Conservation (phyloP, 2,797 vertebrate genomes). For the Rhabdophis nuchalis region DNA sequence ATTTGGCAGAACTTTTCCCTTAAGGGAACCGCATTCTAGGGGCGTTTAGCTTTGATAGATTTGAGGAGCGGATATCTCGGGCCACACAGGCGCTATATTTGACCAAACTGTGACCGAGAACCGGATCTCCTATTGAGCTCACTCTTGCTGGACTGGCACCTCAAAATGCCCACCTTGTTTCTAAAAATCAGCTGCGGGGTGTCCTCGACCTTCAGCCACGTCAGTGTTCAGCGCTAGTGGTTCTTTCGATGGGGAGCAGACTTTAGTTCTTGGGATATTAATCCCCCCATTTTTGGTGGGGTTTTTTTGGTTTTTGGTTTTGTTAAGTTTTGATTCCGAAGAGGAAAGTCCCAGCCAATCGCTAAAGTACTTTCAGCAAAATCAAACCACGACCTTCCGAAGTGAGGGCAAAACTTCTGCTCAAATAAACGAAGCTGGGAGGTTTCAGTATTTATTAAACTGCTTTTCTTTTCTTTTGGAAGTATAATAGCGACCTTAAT, state of each 20-base stretch:
- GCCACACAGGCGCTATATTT: background rate
- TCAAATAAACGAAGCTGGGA: background rate
- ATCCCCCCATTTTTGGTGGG: background rate
- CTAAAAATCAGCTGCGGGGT: background rate
- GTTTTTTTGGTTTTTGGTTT: too few relatives aligned
- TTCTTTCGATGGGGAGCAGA: slow-evolving; percentile 15
- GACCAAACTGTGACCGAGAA: background rate
- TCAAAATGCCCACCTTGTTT: background rate
- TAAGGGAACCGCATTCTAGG: background rate
- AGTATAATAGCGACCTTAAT: background rate
- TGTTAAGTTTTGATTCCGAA: background rate
- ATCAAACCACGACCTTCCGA: slow-evolving; percentile 37
- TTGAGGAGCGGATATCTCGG: background rate
- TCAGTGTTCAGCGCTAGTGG: background rate
- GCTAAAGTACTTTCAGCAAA: slow-evolving; percentile 33
- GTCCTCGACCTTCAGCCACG: background rate
- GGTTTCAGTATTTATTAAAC: background rate
- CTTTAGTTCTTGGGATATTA: slow-evolving; percentile 1
- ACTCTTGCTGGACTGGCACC: background rate
- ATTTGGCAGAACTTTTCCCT: background rate
- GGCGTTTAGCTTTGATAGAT: background rate
- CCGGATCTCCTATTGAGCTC: background rate
- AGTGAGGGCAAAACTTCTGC: slow-evolving; percentile 17
- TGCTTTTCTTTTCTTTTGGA: background rate
- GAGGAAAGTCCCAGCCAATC: background rate